Percentiles rank a stretch among this genome's conserved stretches.
Conservation (phyloP, 1,140 invertebrate species). For the Notospermus geniculatus region DNA sequence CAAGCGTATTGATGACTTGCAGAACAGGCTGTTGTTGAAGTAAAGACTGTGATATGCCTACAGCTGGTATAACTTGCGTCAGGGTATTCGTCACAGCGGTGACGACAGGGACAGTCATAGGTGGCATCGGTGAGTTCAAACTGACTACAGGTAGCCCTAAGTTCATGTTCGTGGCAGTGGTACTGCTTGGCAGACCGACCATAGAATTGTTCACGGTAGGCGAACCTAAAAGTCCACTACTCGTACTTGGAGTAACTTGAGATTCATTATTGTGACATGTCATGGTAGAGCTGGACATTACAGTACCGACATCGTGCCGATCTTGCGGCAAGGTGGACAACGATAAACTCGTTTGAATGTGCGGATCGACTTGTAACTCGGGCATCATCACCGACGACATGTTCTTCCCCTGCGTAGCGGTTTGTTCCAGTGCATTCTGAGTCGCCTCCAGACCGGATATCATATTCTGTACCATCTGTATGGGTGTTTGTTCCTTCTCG, state of each 20-base stretch:
- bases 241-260: background rate
- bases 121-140: conserved; percentile 61
- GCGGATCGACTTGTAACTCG: background rate
- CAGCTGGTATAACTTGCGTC: conserved; percentile 66
- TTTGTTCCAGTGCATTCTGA: conserved; percentile 6
- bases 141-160: conserved; percentile 21
- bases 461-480: conserved; percentile 27
- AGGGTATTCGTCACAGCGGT: conserved; percentile 71
- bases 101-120: conserved; percentile 66
- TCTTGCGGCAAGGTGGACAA: background rate
- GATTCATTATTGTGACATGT: background rate
- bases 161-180: background rate
- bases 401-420: background rate
- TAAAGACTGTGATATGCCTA: conserved; percentile 62
- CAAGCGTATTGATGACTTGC: conserved; percentile 69
- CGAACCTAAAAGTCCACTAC: background rate
- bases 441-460: conserved; percentile 23
- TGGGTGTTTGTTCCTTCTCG: conserved; percentile 12
- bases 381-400: background rate
- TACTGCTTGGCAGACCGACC: background rate
- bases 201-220: background rate
- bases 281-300: background rate
- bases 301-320: background rate
- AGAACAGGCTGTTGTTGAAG: conserved; percentile 62
- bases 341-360: background rate